Percentiles rank a stretch among this genome's conserved stretches.
Conservation (phyloP, 2,888 invertebrate genomes). For the Cenopis cana region DNA sequence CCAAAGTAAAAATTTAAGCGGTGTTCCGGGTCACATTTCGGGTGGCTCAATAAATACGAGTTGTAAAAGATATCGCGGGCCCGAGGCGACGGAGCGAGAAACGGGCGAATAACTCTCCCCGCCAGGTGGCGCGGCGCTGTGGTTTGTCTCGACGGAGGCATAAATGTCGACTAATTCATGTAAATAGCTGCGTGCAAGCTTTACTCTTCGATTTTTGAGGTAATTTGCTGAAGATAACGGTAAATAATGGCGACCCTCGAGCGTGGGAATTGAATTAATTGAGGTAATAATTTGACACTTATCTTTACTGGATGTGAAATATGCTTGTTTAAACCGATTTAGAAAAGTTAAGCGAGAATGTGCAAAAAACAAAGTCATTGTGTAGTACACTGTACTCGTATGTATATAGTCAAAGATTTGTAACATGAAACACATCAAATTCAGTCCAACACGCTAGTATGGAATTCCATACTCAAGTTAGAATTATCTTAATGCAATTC, state of each 20-base stretch:
- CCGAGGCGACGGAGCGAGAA: conserved; percentile 74
- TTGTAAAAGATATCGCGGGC: conserved; percentile 50
- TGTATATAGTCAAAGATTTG: background rate
- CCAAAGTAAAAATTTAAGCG: conserved; percentile 37
- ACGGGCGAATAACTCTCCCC: conserved; percentile 80
- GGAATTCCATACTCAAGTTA: conserved; percentile 56
- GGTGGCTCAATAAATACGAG: conserved; percentile 46
- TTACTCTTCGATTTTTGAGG: conserved; percentile 66
- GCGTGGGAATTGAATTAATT: conserved; percentile 45
- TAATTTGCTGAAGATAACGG: conserved; percentile 42
- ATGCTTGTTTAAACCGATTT: conserved; percentile 16
- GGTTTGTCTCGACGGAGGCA: conserved; percentile 79
- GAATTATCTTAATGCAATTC: conserved; percentile 61
- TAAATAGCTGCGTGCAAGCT: conserved; percentile 71
- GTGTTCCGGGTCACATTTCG: conserved; percentile 44
- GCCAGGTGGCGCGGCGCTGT: conserved; percentile 75
- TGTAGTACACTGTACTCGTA: background rate
- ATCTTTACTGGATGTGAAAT: conserved; percentile 23
- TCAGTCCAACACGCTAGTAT: conserved; percentile 50
- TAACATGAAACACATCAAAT: conserved; percentile 46
- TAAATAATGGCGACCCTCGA: conserved; percentile 43
- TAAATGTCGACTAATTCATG: conserved; percentile 83
- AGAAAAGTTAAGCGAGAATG: conserved; percentile 11
- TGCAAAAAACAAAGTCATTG: background rate
- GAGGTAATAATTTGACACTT: conserved; percentile 38